phyloP scores from a whole-genome alignment of 2,797 vertebrate genomes.

The Dendrocincla fuliginosa region DNA sequence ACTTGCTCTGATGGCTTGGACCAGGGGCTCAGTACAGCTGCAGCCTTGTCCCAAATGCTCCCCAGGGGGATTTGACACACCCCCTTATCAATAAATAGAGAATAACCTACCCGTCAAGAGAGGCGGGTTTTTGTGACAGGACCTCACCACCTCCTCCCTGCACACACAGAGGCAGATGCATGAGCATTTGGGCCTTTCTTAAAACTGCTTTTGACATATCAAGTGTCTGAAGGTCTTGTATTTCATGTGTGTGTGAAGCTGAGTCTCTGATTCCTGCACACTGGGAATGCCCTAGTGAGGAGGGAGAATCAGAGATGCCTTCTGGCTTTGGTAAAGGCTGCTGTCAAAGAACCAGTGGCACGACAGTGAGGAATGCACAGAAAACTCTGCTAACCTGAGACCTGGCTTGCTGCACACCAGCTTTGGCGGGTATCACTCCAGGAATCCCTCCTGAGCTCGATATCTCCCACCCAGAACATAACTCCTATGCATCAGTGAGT shows the following conservation, averaged over 20 bases:
- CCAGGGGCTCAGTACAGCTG: background rate
- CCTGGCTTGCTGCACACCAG: background rate
- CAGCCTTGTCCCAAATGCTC: background rate
- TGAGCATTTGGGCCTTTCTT: background rate
- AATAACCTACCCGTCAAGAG: background rate
- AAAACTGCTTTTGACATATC: background rate
- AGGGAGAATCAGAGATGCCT: background rate
- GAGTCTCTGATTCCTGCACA: background rate
- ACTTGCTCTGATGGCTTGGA: background rate
- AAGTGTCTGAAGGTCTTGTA: background rate
- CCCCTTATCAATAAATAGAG: background rate
- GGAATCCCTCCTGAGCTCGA: background rate
- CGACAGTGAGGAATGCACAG: background rate
- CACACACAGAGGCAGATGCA: accelerated
- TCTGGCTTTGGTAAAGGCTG: background rate
- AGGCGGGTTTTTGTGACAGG: background rate
- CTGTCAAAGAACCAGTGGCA: background rate
- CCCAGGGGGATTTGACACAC: background rate
- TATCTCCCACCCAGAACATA: background rate
- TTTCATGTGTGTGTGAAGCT: background rate
- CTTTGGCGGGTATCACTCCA: background rate
- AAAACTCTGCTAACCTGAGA: background rate
- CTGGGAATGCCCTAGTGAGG: background rate
- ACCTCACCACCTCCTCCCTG: background rate
- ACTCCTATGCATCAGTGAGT: background rate